Base-by-base conservation (phyloP, 64 coral and sea anemone species). In the Anthopleura sola region DNA sequence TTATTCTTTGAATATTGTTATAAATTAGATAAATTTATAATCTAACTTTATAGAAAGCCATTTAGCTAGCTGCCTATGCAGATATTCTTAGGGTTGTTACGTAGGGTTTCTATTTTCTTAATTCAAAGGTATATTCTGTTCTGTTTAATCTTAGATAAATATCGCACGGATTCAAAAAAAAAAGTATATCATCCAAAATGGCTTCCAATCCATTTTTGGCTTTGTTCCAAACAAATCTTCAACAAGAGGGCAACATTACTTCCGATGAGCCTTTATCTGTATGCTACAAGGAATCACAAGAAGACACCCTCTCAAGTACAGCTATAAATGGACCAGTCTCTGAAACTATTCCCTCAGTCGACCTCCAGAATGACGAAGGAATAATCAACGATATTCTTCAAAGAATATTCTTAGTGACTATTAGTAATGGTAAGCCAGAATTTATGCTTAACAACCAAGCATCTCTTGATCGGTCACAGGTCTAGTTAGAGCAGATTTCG, bases 381-480 rank as follows among this genome's bases (percentile, higher is more conserved):
- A 86, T 93, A 36, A 20, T 93, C 36, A 93, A 93, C 86, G 87
- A 93, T 44, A 47, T 93, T 21, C 57, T 93, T 9, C 92, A 93
- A 83, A 36, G 92, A 12, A 54, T 93, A n/a, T 93, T 90, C 38
- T 69, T 93, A 6, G 86, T 93, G 18, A 86, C 83, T 34, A 33
- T 93, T 54, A 50, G 90, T 82, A 68, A 86, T 83, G 82, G 87
- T 86, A 86, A 82, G 50, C 21, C 5, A 47, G 6, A 36, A 75
- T 36, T 36, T 13, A n/a, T n/a, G n/a, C n/a, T n/a, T n/a, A n/a
- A n/a, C n/a, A n/a, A n/a, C n/a, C n/a, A n/a, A n/a, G n/a, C n/a
- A n/a, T n/a, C n/a, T n/a, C n/a, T n/a, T n/a, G n/a, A n/a, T n/a
- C n/a, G n/a, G n/a, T n/a, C n/a, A n/a, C n/a, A n/a, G n/a, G n/a